Evolutionary conservation across 2,797 vertebrate species (phyloP).

Genomic region (Sciurus carolinensis): DNA sequence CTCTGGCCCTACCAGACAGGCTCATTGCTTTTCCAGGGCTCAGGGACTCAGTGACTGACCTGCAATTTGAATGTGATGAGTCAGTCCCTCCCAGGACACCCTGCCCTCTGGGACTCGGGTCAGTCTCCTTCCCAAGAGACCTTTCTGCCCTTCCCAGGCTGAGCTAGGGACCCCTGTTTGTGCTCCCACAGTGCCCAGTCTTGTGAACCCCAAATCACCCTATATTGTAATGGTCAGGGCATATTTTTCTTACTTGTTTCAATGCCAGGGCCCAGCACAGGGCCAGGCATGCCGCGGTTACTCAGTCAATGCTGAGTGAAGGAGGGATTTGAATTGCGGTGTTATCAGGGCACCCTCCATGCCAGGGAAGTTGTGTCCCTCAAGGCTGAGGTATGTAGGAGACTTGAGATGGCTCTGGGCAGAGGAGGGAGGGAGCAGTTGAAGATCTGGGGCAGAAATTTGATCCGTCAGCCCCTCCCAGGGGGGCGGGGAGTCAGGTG

Average conservation of each 20-base stretch:
- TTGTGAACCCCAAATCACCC: neutral
- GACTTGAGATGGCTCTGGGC: neutral
- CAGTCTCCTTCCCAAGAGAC: neutral
- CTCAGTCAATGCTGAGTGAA: neutral
- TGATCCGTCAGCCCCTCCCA: slow-evolving; percentile 61
- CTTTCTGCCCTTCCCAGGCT: neutral
- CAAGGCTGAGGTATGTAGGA: slow-evolving; percentile 6
- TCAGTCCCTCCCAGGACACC: neutral
- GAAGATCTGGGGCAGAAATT: slow-evolving; percentile 65
- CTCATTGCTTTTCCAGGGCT: neutral
- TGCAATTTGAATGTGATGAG: neutral
- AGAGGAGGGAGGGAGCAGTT: neutral
- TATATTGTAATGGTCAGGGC: neutral
- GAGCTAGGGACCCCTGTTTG: neutral
- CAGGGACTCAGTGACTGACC: neutral
- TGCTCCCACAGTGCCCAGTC: neutral
- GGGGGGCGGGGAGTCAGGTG: neutral
- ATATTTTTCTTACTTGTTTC: slow-evolving; percentile 26
- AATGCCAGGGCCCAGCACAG: neutral
- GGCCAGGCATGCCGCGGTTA: neutral
- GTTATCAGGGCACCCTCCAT: neutral
- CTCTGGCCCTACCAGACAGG: neutral
- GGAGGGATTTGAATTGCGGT: neutral
- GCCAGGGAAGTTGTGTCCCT: slow-evolving; percentile 28
- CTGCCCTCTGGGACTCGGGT: neutral